phyloP scores from a whole-genome alignment of 2,797 vertebrate genomes.

The Pseudochromis fuscus region DNA sequence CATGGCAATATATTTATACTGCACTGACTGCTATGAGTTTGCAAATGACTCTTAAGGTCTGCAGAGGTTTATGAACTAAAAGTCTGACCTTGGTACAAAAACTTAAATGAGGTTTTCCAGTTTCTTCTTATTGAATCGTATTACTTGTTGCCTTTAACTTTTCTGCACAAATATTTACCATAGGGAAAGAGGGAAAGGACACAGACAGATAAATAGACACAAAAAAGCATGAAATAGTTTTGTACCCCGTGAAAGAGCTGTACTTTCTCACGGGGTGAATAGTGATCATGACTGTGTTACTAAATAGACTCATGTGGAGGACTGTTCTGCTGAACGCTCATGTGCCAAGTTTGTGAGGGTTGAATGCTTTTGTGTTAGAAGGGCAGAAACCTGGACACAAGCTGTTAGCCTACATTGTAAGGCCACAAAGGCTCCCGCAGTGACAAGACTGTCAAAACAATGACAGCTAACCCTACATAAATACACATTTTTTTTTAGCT shows the following conservation, averaged over 20 bases:
- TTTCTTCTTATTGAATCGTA: constrained; percentile 20
- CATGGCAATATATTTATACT: constrained; percentile 15
- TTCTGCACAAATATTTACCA: not conserved
- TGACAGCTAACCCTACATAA: constrained; percentile 20
- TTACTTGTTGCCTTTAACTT: not conserved
- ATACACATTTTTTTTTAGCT: constrained; percentile 25
- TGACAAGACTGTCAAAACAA: constrained; percentile 41
- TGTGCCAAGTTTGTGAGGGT: constrained; percentile 71
- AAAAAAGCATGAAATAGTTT: constrained; percentile 47
- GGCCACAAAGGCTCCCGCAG: constrained; percentile 30
- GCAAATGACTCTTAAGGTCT: not conserved
- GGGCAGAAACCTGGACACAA: constrained; percentile 54
- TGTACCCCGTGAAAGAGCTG: constrained; percentile 67
- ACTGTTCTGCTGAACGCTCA: constrained; percentile 29
- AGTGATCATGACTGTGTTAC: constrained; percentile 81
- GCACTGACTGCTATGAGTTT: not conserved
- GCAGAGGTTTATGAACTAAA: not conserved
- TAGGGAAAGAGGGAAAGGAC: not conserved
- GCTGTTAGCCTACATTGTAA: constrained; percentile 44
- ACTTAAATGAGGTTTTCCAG: constrained; percentile 6
- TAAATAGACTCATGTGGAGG: constrained; percentile 75
- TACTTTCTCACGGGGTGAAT: constrained; percentile 78
- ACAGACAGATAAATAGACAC: not conserved
- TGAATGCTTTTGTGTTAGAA: constrained; percentile 60
- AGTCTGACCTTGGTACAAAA: not conserved